Conservation (phyloP, 2,888 invertebrate genomes). For the Nineta flava region DNA sequence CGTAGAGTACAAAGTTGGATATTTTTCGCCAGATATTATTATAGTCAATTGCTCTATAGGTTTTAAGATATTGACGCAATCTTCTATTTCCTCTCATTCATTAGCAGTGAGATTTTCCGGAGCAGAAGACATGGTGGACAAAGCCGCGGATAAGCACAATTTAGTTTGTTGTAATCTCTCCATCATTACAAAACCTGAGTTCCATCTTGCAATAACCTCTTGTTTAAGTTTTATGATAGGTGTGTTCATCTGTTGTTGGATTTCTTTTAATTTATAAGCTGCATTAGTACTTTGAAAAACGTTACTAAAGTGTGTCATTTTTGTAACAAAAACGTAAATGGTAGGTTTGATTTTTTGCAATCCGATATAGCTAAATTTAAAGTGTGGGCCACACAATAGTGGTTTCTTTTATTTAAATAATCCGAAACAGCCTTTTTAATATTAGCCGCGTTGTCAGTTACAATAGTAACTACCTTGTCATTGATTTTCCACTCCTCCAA, state of each 20-base stretch:
- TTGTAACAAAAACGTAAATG: not conserved
- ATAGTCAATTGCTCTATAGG: not conserved
- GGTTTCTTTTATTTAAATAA: not conserved
- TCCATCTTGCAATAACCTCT: slow-evolving; percentile 4
- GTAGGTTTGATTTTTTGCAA: not conserved
- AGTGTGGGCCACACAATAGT: not conserved
- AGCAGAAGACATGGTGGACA: not conserved
- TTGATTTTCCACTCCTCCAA: not conserved
- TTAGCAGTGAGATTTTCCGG: not conserved
- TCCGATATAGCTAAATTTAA: not conserved
- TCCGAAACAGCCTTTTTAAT: not conserved
- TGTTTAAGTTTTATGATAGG: slow-evolving; percentile 4
- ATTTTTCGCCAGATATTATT: not conserved
- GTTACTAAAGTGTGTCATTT: slow-evolving; percentile 4
- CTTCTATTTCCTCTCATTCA: not conserved
- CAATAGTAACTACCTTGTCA: not conserved
- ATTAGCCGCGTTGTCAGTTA: not conserved
- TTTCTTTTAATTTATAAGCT: not conserved
- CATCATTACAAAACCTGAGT: slow-evolving; percentile 1
- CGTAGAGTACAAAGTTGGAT: not conserved
- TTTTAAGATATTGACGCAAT: not conserved
- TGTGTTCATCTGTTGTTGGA: slow-evolving; percentile 1
- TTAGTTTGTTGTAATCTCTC: not conserved
- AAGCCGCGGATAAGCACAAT: not conserved
- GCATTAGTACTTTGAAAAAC: slow-evolving; percentile 5